These are phyloP conservation scores for Stegophylla sp. DNA, from an alignment of 2,888 invertebrate species.

Conservation along the genomic window DNA sequence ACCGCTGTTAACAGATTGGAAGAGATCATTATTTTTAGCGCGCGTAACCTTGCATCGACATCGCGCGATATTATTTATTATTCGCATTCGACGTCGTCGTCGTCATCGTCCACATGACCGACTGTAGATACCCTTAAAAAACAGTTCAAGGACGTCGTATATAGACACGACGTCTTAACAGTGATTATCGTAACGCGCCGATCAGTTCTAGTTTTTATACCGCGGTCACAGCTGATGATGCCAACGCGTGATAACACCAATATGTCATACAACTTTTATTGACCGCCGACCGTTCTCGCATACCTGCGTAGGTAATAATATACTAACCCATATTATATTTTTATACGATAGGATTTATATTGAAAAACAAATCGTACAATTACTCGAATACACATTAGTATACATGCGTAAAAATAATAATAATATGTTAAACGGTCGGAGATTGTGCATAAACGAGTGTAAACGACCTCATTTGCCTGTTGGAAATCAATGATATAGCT, in stretches of 20 bases:
- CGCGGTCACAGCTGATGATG: not conserved
- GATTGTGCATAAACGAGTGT: too few species aligned
- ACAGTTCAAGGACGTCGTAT: constrained; percentile 41
- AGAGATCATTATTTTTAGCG: constrained; percentile 28
- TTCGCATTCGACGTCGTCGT: not conserved
- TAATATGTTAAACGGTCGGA: too few species aligned
- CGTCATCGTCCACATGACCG: not conserved
- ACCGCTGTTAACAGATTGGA: constrained; percentile 19
- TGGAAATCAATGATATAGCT: too few species aligned
- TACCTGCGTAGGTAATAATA: too few species aligned
- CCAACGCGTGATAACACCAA: constrained; percentile 31
- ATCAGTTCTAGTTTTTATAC: constrained; percentile 23
- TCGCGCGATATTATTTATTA: not conserved
- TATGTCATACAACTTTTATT: too few species aligned
- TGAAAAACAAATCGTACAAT: too few species aligned
- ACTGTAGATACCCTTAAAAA: not conserved
- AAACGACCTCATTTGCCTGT: not conserved
- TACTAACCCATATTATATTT: too few species aligned
- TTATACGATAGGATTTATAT: too few species aligned
- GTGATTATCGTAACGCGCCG: not conserved
- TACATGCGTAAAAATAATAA: too few species aligned
- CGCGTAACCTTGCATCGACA: constrained; percentile 10
- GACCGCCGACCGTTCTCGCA: not conserved
- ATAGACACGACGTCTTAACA: too few species aligned
- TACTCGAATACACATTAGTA: too few species aligned